These are phyloP conservation scores for Myiagra hebetior DNA, from an alignment of 2,113 vertebrate genomes.

Conservation along the genomic window DNA sequence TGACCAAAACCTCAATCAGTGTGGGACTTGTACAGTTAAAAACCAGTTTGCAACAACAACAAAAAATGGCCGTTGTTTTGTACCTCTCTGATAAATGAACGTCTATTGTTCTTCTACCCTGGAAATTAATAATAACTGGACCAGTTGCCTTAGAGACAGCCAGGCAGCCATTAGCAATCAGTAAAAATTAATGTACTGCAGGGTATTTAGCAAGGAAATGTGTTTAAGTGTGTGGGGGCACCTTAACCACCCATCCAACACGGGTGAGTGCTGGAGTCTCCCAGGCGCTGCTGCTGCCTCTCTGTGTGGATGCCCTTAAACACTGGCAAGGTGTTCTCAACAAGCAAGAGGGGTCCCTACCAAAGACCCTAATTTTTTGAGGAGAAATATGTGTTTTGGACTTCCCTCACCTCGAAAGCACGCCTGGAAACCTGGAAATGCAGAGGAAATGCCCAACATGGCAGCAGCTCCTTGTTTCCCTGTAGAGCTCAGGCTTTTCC, in stretches of 20 bases:
- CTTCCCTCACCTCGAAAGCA: background rate
- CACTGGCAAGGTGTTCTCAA: background rate
- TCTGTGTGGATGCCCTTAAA: background rate
- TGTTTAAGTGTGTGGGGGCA: background rate
- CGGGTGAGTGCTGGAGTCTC: accelerated
- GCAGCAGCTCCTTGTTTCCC: background rate
- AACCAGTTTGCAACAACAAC: background rate
- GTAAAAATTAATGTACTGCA: constrained; percentile 58
- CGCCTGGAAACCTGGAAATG: background rate
- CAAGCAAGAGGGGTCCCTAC: background rate
- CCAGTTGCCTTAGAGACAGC: constrained; percentile 48
- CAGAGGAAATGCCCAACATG: background rate
- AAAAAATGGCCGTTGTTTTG: background rate
- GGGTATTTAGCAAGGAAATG: constrained; percentile 27
- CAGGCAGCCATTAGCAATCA: constrained; percentile 41
- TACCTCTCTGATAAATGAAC: constrained; percentile 26
- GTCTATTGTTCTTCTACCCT: constrained; percentile 36
- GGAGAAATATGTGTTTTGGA: background rate
- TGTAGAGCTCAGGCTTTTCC: background rate
- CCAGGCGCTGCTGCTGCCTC: accelerated
- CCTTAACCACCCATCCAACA: background rate
- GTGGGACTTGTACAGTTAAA: background rate
- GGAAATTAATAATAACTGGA: constrained; percentile 45
- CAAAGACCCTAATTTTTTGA: background rate
- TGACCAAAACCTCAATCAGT: background rate